A percentile compares a stretch with the other conserved stretches of the same genome.
Evolutionary conservation across 1,140 invertebrate genomes (phyloP).

Genomic region (Drosophila sechellia): DNA sequence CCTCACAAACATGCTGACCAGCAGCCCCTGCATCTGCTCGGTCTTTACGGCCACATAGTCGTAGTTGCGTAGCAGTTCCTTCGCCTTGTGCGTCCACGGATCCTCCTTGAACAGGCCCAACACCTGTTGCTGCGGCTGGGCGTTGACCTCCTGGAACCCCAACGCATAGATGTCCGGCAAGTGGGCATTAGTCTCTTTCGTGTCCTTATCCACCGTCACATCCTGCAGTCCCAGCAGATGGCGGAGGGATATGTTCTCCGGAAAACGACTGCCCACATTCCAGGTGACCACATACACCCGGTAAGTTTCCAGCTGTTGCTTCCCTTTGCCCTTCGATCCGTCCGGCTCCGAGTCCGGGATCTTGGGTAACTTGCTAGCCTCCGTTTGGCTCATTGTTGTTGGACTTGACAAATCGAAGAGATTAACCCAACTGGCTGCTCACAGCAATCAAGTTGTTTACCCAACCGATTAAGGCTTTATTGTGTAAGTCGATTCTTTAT

Average conservation of each 20-base stretch:
- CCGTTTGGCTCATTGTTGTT: conserved; percentile 47
- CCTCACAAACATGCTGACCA: conserved; percentile 91
- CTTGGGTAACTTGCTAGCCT: background rate
- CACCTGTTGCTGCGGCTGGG: conserved; percentile 93
- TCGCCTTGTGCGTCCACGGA: conserved; percentile 92
- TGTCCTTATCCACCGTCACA: conserved; percentile 30
- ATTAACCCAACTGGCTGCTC: conserved; percentile 8
- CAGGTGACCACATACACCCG: conserved; percentile 91
- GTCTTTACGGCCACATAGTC: conserved; percentile 92
- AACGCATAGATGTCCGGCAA: conserved; percentile 93
- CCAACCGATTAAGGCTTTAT: conserved; percentile 5
- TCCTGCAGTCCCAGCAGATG: conserved; percentile 88
- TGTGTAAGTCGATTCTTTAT: background rate
- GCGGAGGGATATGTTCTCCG: conserved; percentile 88
- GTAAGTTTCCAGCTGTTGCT: conserved; percentile 68
- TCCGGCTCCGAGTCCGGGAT: conserved; percentile 18
- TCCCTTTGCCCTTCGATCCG: conserved; percentile 22
- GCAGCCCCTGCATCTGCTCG: conserved; percentile 91
- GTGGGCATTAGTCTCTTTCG: conserved; percentile 81
- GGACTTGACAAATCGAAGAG: background rate
- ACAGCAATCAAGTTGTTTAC: conserved; percentile 16
- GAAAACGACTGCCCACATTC: conserved; percentile 92
- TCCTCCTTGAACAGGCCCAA: conserved; percentile 92
- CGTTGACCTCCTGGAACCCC: conserved; percentile 95
- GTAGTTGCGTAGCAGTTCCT: conserved; percentile 88